Evolutionary conservation across 2,888 invertebrate species (phyloP), one percentile per base, ranked within the genome.

Genomic region (Megalurothrips usitatus): DNA sequence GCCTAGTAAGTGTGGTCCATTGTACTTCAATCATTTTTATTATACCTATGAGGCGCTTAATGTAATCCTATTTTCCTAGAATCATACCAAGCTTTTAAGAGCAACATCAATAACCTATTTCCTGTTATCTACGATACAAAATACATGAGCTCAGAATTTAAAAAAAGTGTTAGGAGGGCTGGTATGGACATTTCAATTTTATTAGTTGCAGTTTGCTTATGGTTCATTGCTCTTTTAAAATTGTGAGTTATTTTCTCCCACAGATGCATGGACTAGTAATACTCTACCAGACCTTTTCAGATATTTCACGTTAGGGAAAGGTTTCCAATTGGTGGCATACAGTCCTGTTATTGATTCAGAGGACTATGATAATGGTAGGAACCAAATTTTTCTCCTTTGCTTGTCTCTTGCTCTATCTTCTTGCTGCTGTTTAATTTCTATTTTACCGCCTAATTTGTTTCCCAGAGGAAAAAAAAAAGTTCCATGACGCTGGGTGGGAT

Each of bases 401-500:
- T 58, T 58, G 11, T 10, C 58, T 58, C 58, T 58, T 58, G 17
- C 0, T 58, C 6, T 17, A 10, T 58, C 0, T 6, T 58, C 0
- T 58, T 11, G 34, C 34, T 43, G 34, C 58, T 19, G 14, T 4
- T 14, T 52, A 14, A 14, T 58, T 14, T 58, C 14, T 52, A 17
- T 12, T 52, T 0, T 58, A 58, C 58, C 14, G 6, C 58, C 6
- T 1, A 11, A 58, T 58, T 14, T 58, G 4, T 58, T 58, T 14
- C 19, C 14, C 17, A 58, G 10, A 58, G 17, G 17, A 6, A 58
- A 19, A 6, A 1, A 19, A 14, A 14, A 85, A 84, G 58, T 88
- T 87, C 84, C 96, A 95, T 84, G 92, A 94, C 85, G 95, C 95
- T n/a, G 95, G 94, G 1, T 95, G 93, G 92, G 95, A 96, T 87